phyloP scores from a whole-genome alignment of 2,888 invertebrate species.

The Lysandra coridon region DNA sequence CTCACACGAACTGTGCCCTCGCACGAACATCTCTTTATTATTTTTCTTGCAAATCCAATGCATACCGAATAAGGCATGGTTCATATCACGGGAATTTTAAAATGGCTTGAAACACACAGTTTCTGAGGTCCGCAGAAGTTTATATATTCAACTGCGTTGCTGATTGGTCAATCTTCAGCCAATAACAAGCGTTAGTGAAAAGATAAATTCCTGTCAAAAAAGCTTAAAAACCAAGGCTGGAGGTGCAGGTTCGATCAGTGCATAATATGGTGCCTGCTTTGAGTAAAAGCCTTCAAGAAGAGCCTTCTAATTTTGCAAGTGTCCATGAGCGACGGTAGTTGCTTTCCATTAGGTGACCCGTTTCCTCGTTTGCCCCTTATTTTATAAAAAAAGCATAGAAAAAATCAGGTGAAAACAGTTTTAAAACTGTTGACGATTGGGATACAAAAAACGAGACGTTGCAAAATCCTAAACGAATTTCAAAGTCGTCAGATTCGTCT shows the following conservation, averaged over 20 bases:
- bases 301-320: too few species aligned
- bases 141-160: neutral
- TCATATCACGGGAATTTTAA: neutral
- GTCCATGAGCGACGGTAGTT: too few species aligned
- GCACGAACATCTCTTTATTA: constrained; percentile 17
- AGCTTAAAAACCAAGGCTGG: too few species aligned
- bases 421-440: neutral
- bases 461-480: neutral
- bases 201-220: too few species aligned
- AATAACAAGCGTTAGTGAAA: too few species aligned
- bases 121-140: too few species aligned
- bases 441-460: neutral
- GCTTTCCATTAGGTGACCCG: too few species aligned
- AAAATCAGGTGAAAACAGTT: neutral
- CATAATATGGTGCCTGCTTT: too few species aligned
- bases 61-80: neutral
- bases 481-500: neutral
- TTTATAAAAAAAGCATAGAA: neutral
- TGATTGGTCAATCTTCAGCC: too few species aligned
- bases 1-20: constrained; percentile 8
- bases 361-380: too few species aligned
- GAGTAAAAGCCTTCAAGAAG: too few species aligned
- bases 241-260: too few species aligned
- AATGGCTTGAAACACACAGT: neutral
- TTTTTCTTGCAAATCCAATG: constrained; percentile 17